Conservation (phyloP, 2,888 invertebrate species). For the Dynastes grantii region DNA sequence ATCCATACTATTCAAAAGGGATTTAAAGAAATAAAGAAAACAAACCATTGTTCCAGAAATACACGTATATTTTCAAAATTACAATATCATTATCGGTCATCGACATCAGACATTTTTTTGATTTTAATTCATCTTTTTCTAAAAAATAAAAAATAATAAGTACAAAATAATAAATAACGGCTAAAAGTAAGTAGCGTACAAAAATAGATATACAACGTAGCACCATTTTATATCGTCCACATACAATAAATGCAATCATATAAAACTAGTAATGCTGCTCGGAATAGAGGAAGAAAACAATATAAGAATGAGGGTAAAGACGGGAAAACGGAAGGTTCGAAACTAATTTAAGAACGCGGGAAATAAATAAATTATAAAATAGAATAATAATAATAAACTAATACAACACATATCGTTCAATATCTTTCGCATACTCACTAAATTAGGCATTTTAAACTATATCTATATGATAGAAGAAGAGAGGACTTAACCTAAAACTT, state of each 20-base stretch:
- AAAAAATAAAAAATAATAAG: constrained; percentile 33
- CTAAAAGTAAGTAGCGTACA: constrained; percentile 37
- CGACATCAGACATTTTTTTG: constrained; percentile 13
- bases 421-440: neutral
- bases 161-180: constrained; percentile 39
- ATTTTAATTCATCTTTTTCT: constrained; percentile 20
- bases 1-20: neutral
- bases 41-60: constrained; percentile 16
- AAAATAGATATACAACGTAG: constrained; percentile 37
- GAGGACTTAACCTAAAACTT: neutral
- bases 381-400: neutral
- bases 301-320: neutral
- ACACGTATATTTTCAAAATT: constrained; percentile 34
- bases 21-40: neutral
- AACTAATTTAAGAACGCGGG: constrained; percentile 1
- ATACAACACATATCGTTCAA: neutral
- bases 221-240: constrained; percentile 26
- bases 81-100: constrained; percentile 6
- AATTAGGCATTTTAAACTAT: neutral
- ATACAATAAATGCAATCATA: neutral
- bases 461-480: too few relatives aligned
- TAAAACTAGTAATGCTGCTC: constrained; percentile 45
- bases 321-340: neutral
- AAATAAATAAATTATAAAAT: constrained; percentile 10
- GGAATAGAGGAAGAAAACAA: neutral